Percentiles rank a stretch among this genome's conserved stretches.
Conservation (phyloP, 2,888 invertebrate genomes). For the Harmothoe impar region DNA sequence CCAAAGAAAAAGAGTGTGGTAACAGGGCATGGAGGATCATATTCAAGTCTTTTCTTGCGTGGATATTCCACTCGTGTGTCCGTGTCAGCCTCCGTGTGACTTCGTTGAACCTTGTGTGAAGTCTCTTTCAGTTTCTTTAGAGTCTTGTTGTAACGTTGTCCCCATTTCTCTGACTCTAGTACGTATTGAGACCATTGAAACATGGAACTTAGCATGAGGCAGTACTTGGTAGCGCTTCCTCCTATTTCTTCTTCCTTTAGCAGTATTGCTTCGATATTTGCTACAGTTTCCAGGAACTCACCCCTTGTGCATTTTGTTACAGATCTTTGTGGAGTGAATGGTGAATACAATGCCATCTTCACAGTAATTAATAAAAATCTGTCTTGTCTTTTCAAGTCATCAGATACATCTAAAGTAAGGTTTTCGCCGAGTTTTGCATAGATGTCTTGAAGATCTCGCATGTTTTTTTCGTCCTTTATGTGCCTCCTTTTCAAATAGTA, state of each 20-base stretch:
- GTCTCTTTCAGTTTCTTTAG: background rate
- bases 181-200: conserved; percentile 4
- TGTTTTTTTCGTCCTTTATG: background rate
- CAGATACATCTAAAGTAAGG: too few species aligned
- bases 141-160: too few species aligned
- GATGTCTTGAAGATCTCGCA: too few species aligned
- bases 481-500: background rate
- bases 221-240: background rate
- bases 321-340: background rate
- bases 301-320: background rate
- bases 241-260: too few species aligned
- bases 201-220: background rate
- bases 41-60: background rate
- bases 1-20: conserved; percentile 5
- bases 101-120: background rate
- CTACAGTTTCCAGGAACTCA: background rate
- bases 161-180: too few species aligned
- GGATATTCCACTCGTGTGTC: background rate
- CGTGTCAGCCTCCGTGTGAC: background rate
- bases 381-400: background rate
- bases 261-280: background rate
- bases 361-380: background rate
- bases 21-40: background rate
- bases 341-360: conserved; percentile 16
- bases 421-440: too few species aligned